Evolutionary conservation across 2,888 invertebrate species (phyloP), one percentile per base, ranked within the genome.

Genomic region (Coelinius sp.): DNA sequence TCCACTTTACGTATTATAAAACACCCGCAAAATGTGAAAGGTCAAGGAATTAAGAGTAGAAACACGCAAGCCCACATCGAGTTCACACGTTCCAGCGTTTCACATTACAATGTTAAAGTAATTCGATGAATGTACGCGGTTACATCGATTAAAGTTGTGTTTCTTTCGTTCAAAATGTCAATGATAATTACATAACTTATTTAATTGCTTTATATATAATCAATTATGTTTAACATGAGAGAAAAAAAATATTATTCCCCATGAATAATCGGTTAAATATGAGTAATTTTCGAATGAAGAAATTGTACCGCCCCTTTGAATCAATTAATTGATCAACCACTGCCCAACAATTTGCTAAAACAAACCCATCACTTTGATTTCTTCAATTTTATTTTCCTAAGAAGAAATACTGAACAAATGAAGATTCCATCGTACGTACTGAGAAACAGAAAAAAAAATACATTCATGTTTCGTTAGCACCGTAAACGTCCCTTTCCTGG

Each of bases 11-110:
- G n/a, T 10, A 56, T 27, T 31, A 56, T 31, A 31, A 31, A 56
- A 31, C 12, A 8, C 27, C 31, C 14, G 31, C 41, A 44, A 62
- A 68, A 68, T 59, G 68, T 68, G 68, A 68, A 68, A 68, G 68
- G 68, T 68, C 46, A 68, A 38, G 38, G 41, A 68, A 41, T 68
- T 25, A 17, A 59, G 31, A 35, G 53, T 35, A 68, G 25, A 14
- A 14, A 35, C 1, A 35, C n/a, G n/a, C 52, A n/a, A 4, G 17
- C 10, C 17, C 41, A n/a, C 20, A 53, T 52, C 56, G 38, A 24
- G 68, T 68, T 8, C 17, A 49, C 20, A 20, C 46, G 46, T 20
- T 49, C 7, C 46, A 49, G 46, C 46, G 17, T 49, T 44, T 56
- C 8, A 31, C 52, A 66, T 68, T 56, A 56, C 38, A 52, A 22